Percentiles rank a stretch among this genome's conserved stretches.
phyloP scores from a whole-genome alignment of 2,797 vertebrate genomes.

The Thripadectes ignobilis region DNA sequence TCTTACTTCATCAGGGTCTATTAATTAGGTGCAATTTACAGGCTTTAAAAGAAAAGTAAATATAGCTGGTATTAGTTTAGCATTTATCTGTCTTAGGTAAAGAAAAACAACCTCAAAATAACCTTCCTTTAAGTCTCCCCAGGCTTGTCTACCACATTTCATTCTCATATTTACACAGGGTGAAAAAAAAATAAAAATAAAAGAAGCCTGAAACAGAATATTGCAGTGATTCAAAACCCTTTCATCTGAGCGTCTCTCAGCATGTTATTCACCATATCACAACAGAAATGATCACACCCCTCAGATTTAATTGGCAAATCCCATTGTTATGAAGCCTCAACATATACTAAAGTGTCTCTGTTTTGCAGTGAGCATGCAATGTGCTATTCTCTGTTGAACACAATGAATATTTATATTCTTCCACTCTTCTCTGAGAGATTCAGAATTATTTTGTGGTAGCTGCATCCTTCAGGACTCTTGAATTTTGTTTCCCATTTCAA shows the following conservation, averaged over 20 bases:
- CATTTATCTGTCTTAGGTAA: constrained; percentile 31
- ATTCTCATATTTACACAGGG: constrained; percentile 40
- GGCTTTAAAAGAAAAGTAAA: constrained; percentile 40
- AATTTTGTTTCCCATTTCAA: constrained; percentile 32
- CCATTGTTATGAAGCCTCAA: constrained; percentile 55
- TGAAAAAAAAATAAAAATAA: background rate
- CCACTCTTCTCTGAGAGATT: constrained; percentile 3
- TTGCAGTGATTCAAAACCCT: constrained; percentile 20
- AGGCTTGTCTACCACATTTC: constrained; percentile 49
- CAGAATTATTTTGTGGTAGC: constrained; percentile 5
- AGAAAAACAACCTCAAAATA: constrained; percentile 63
- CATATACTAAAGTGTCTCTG: constrained; percentile 22
- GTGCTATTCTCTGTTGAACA: constrained; percentile 34
- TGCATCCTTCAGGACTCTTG: constrained; percentile 19
- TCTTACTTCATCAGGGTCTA: constrained; percentile 6
- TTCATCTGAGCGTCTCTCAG: constrained; percentile 61
- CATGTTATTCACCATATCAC: constrained; percentile 54
- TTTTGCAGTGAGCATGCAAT: constrained; percentile 30
- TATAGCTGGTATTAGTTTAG: constrained; percentile 20
- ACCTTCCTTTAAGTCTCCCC: constrained; percentile 39
- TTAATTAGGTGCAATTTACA: constrained; percentile 45
- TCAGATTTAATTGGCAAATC: constrained; percentile 71
- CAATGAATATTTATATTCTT: constrained; percentile 70
- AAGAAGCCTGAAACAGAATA: constrained; percentile 32
- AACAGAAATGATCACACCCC: constrained; percentile 59